Evolutionary conservation across 2,113 vertebrate species (phyloP), one percentile per base, ranked within the genome.

Genomic region (Calyptommatus sinebrachiatus): DNA sequence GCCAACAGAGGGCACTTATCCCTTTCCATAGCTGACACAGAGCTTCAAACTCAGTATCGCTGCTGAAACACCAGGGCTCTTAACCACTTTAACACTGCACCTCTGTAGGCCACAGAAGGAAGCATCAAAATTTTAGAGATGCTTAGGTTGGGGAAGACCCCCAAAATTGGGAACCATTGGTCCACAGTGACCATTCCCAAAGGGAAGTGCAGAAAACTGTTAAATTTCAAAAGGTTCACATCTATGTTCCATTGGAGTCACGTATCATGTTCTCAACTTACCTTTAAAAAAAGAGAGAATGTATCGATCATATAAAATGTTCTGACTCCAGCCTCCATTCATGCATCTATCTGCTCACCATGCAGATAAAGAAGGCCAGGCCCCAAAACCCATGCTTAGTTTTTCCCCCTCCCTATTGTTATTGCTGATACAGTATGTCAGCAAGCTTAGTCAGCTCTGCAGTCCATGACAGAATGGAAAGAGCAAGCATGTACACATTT

Each of bases 401-500:
- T 3, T 2, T 18, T 18, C 18, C 18, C 5, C 29, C 18, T 48
- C 76, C 28, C 3, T 76, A 79, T 82, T 76, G 72, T 73, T 77
- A 71, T 75, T 82, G 48, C 20, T 67, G 72, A 57, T 35, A 41
- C 35, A 4, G 35, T 2, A 71, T 73, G 46, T 87, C 89, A 75
- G 86, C 87, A 90, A 85, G 50, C 77, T 62, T 77, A 84, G 74
- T 89, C 68, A 84, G 85, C 83, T 81, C 75, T 81, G 78, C 77
- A 82, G 76, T 90, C 69, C 82, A 77, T 71, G 68, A 72, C 72
- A 93, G 78, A 94, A 94, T 93, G 73, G 82, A 91, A 93, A 86
- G 70, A 88, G 87, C 89, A 71, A 73, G 72, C 84, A 65, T 81
- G 78, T 2, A 79, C 93, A 89, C 89, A 93, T 93, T 95, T 92